Base-by-base conservation (phyloP, 1,140 invertebrate genomes). In the Bombus waltoni region DNA sequence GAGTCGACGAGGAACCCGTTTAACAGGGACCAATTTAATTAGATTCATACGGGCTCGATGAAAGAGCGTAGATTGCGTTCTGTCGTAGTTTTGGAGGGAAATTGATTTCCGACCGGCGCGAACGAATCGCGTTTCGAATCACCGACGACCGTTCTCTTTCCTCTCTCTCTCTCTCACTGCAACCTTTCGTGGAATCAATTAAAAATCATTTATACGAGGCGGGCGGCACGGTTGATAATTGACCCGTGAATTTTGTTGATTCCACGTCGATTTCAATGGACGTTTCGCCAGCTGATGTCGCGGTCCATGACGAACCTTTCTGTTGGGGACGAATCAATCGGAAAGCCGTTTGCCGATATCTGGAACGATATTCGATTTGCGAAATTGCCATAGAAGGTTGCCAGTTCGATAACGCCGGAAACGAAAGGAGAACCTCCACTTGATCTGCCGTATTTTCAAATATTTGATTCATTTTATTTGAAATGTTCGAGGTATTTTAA, bases 11-110 rank as follows among this genome's bases (percentile, higher is more conserved):
- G 28, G 38, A 6, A 18, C n/a, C n/a, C 15, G 28, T 18, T n/a
- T 28, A 2, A n/a, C 2, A 32, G 65, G n/a, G 15, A n/a, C n/a
- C 22, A 53, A 53, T 74, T 74, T 47, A 74, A 74, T 74, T 74
- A 38, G 47, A 75, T 57, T 74, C 72, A 47, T 74, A 32, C 32
- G 72, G 2, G 65, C n/a, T 74, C n/a, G 44, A 74, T 75, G 47
- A 57, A 57, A 57, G 73, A 75, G 73, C 8, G 44, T 38, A 57
- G 47, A 75, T 75, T 38, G 44, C 32, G 73, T 57, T 57, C 73
- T 25, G 6, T 32, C 32, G 44, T 28, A 57, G 73, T 57, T 75
- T 57, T 75, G 73, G 73, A 75, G 73, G 42, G 44, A 75, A 59
- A 59, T 76, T 59, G 35, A 76, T 40, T 76, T 40, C 25, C 25